Percentiles rank a stretch among this genome's conserved stretches.
phyloP scores from a whole-genome alignment of 1,140 invertebrate species.

The Riptortus pedestris region DNA sequence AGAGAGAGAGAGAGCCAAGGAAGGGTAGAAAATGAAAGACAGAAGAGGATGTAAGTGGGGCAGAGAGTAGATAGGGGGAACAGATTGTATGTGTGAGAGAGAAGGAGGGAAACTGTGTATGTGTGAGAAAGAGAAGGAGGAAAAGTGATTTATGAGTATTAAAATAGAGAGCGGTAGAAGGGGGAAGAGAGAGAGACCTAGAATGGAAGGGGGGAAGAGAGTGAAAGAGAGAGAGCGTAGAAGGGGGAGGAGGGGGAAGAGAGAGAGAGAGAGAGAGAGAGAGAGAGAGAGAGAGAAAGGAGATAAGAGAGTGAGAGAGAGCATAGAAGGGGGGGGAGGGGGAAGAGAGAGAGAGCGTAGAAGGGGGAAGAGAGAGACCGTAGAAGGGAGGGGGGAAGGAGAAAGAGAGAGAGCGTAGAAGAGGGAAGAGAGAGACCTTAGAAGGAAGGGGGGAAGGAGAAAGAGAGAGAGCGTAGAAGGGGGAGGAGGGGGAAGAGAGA shows the following conservation, averaged over 20 bases:
- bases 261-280: conserved; percentile 27
- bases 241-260: conserved; percentile 26
- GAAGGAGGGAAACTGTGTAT: conserved; percentile 15
- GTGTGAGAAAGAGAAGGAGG: conserved; percentile 25
- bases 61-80: neutral
- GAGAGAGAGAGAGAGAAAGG: conserved; percentile 25
- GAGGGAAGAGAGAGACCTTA: conserved; percentile 9
- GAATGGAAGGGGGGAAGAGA: conserved; percentile 26
- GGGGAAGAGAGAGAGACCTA: conserved; percentile 26
- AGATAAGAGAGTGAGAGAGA: conserved; percentile 24
- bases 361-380: conserved; percentile 4
- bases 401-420: conserved; percentile 21
- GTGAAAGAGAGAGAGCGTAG: conserved; percentile 25
- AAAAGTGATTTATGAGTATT: conserved; percentile 23
- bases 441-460: conserved; percentile 7
- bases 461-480: neutral
- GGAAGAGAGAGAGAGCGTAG: conserved; percentile 20
- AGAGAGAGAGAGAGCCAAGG: neutral
- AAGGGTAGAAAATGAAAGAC: neutral
- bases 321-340: conserved; percentile 12
- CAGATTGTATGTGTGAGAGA: neutral
- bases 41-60: neutral
- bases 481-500: neutral
- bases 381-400: conserved; percentile 20
- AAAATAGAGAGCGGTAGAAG: conserved; percentile 25